phyloP scores from a whole-genome alignment of 1,140 invertebrate species.

The Alviniconcha marisindica region DNA sequence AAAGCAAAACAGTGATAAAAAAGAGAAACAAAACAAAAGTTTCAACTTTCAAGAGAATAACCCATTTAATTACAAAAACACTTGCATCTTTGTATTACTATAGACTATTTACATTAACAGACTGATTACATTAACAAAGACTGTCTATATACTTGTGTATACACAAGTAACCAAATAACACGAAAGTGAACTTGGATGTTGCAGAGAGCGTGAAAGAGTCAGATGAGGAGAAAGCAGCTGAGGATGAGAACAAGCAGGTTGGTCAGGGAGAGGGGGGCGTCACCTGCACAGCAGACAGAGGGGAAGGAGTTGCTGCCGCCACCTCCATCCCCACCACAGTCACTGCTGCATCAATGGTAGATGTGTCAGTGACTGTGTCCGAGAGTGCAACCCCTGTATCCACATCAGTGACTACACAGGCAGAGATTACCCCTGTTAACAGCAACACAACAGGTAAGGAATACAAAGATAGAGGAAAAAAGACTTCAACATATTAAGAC shows the following conservation, averaged over 20 bases:
- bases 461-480: too few species aligned
- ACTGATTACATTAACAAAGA: too few species aligned
- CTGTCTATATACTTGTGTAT: too few species aligned
- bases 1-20: too few species aligned
- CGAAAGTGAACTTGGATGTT: background rate
- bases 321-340: background rate
- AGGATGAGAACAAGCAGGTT: constrained; percentile 87
- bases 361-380: constrained; percentile 58
- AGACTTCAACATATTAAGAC: too few species aligned
- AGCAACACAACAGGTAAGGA: constrained; percentile 44
- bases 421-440: constrained; percentile 49
- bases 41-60: too few species aligned
- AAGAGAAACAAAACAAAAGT: too few species aligned
- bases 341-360: constrained; percentile 10
- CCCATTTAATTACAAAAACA: too few species aligned
- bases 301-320: background rate
- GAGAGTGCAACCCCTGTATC: constrained; percentile 24
- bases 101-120: too few species aligned
- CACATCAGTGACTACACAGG: constrained; percentile 51
- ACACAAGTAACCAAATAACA: too few species aligned
- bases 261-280: constrained; percentile 31
- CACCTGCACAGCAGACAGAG: constrained; percentile 21
- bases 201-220: constrained; percentile 48
- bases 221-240: constrained; percentile 35
- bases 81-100: too few species aligned